Evolutionary conservation across 2,113 vertebrate genomes (phyloP).

Genomic region (Dipodomys stephensi): DNA sequence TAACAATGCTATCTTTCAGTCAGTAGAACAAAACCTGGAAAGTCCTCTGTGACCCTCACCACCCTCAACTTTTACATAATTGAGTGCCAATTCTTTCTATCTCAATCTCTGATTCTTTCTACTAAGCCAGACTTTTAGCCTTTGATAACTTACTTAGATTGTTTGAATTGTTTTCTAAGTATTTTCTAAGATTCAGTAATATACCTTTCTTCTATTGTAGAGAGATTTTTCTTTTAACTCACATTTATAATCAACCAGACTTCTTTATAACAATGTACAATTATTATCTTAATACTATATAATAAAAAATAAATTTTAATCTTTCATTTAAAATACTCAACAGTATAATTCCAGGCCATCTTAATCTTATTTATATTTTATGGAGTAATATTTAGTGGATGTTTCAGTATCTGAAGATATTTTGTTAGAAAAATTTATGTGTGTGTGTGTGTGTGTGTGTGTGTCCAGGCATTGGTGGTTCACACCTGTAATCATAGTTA

Average conservation of each 20-base stretch:
- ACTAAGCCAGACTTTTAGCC: background rate
- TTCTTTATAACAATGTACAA: background rate
- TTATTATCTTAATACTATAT: background rate
- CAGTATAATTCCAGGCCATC: background rate
- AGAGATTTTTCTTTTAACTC: background rate
- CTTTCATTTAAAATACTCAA: background rate
- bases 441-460: too few species aligned
- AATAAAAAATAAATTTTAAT: background rate
- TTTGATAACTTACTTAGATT: background rate
- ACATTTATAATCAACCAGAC: background rate
- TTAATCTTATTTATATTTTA: background rate
- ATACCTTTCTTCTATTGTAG: too few species aligned
- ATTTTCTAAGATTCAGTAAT: background rate
- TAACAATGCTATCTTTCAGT: background rate
- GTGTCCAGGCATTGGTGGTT: too few species aligned
- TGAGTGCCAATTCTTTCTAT: background rate
- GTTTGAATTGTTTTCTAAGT: conserved; percentile 3
- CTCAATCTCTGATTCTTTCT: background rate
- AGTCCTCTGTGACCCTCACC: conserved; percentile 10
- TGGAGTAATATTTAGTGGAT: background rate
- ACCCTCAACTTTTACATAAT: conserved; percentile 13
- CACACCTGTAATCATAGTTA: too few species aligned
- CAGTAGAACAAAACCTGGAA: conserved; percentile 27
- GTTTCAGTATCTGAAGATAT: background rate
- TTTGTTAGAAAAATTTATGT: background rate